phyloP scores from a whole-genome alignment of 2,888 invertebrate genomes.

The Perithous albicinctus region DNA sequence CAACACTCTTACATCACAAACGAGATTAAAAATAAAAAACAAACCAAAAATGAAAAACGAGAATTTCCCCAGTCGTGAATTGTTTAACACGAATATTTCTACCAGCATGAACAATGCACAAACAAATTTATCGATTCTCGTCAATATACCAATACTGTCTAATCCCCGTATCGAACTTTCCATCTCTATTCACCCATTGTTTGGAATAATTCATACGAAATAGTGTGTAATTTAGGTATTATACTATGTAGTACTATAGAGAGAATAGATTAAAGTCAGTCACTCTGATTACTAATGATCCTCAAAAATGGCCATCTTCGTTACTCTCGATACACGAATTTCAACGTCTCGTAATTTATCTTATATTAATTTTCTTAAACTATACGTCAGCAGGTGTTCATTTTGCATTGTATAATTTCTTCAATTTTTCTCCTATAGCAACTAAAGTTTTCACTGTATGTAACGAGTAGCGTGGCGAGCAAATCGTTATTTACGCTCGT shows the following conservation, averaged over 20 bases:
- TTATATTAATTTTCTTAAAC: neutral
- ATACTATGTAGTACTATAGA: slow-evolving; percentile 17
- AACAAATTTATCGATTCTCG: slow-evolving; percentile 58
- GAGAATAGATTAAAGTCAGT: slow-evolving; percentile 18
- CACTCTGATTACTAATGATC: neutral
- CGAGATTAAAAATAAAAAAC: neutral
- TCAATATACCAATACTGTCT: slow-evolving; percentile 61
- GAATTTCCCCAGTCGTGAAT: neutral
- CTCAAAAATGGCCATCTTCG: neutral
- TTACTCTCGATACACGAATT: neutral
- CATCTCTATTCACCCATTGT: slow-evolving; percentile 36
- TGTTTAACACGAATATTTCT: neutral
- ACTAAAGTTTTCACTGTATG: no score
- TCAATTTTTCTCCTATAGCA: neutral
- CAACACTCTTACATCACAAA: slow-evolving; percentile 42
- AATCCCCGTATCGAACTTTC: slow-evolving; percentile 38
- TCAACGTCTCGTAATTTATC: neutral
- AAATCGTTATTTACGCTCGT: no score
- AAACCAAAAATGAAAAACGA: slow-evolving; percentile 28
- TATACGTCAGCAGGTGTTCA: neutral
- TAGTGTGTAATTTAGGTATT: slow-evolving; percentile 20
- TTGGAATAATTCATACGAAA: slow-evolving; percentile 32
- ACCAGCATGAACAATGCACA: slow-evolving; percentile 9
- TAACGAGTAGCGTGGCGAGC: neutral
- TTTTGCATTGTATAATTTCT: neutral